Conservation (phyloP, 1,140 invertebrate genomes). For the Temnothorax curvispinosus region DNA sequence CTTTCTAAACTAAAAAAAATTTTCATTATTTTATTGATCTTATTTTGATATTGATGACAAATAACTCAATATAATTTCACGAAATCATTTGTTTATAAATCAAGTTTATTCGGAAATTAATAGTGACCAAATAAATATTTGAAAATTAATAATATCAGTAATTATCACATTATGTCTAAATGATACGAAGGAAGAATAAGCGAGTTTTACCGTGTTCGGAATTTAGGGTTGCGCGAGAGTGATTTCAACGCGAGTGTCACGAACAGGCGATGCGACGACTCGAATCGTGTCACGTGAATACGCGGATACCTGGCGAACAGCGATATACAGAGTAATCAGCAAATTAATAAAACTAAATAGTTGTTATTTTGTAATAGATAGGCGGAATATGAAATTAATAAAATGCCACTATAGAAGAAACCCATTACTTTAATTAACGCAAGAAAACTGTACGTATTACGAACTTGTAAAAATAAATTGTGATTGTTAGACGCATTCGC, state of each 20-base stretch:
- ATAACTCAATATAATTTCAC: not conserved
- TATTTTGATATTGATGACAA: no score
- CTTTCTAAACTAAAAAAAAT: no score
- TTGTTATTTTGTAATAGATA: not conserved
- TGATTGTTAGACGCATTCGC: not conserved
- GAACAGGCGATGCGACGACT: constrained; percentile 6
- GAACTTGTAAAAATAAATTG: not conserved
- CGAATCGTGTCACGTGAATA: not conserved
- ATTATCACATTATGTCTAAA: not conserved
- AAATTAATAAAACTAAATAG: not conserved
- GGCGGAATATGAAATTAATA: not conserved
- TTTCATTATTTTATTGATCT: no score
- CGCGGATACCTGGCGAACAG: not conserved
- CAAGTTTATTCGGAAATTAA: not conserved
- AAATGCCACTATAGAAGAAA: not conserved
- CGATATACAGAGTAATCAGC: not conserved
- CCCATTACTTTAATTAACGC: not conserved
- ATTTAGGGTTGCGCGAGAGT: constrained; percentile 16
- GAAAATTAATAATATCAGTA: not conserved
- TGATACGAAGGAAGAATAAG: not conserved
- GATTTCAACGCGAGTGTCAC: constrained; percentile 32
- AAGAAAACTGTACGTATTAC: not conserved
- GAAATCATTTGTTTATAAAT: not conserved
- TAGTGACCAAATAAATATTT: not conserved
- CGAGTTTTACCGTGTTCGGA: not conserved